Percentiles rank a stretch among this genome's conserved stretches.
Evolutionary conservation across 2,888 invertebrate genomes (phyloP).

Genomic region (Augochlorella aurata): DNA sequence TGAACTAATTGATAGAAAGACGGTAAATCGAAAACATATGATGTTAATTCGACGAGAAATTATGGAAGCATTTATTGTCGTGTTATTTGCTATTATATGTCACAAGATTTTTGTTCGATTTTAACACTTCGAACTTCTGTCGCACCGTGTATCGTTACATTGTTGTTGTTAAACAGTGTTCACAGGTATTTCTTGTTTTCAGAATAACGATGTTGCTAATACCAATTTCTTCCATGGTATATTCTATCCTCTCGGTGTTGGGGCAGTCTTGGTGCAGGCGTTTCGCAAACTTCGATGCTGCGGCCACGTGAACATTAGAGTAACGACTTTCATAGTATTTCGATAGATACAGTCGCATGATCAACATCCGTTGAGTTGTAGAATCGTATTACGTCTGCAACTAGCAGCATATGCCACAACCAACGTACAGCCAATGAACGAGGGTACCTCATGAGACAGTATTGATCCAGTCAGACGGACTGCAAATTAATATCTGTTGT

Average conservation of each 20-base stretch:
- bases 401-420: constrained; percentile 7
- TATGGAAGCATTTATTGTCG: background rate
- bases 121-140: background rate
- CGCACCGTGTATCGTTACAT: background rate
- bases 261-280: background rate
- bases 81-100: background rate
- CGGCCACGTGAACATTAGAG: background rate
- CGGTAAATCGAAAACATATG: background rate
- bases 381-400: constrained; percentile 7
- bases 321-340: constrained; percentile 4
- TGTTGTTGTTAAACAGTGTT: background rate
- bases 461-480: constrained; percentile 15
- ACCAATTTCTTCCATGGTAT: background rate
- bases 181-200: no score
- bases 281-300: background rate
- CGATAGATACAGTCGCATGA: constrained; percentile 7
- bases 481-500: constrained; percentile 8
- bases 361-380: constrained; percentile 1
- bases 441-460: constrained; percentile 17
- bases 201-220: background rate
- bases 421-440: constrained; percentile 14
- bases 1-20: background rate
- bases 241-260: background rate
- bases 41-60: background rate
- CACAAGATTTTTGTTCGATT: background rate